Evolutionary conservation across 2,797 vertebrate species (phyloP), one percentile per base, ranked within the genome.

Genomic region (Acipenser ruthenus): DNA sequence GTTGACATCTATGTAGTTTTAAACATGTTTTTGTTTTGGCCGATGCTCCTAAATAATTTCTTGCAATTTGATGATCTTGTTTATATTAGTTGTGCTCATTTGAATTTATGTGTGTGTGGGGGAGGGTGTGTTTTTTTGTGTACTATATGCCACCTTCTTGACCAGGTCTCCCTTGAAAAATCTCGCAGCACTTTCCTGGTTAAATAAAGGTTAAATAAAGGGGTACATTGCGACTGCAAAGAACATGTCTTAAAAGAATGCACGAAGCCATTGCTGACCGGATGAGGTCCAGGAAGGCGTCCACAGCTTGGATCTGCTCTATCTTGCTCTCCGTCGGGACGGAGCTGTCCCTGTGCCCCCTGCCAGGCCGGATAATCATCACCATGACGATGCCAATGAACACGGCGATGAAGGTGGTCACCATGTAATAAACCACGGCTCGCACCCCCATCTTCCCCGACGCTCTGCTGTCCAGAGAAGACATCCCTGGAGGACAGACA

Each of bases 271-370:
- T 53, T 62, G 60, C 83, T 65, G 74, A 93, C 92, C 92, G 93
- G 81, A 99, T 90, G 67, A 99, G 86, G 75, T 99, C 96, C 89
- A 98, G 88, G 81, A 98, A 96, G 69, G 96, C 95, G 67, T 99
- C 95, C 0, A 89, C 85, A 1, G 95, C 91, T 69, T 96, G 94
- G 65, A 99, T 81, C 4, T 91, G 87, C 75, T 97, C 95, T 3
- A 93, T 88, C 47, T 84, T 92, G 51, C 91, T 89, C 56, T 85
- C 84, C 7, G 81, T 83, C 60, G 79, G 75, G 69, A 87, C 73
- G 37, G 91, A 87, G 37, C 86, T 91, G 64, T 96, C 93, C 78
- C 94, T 91, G 77, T 82, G 93, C 55, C 94, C 96, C 83, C 90
- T 93, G 2, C 96, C 96, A 0, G 95, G 96, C 60, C 85, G 91